phyloP scores from a whole-genome alignment of 1,140 invertebrate genomes.

The Aphelenchoides fujianensis region DNA sequence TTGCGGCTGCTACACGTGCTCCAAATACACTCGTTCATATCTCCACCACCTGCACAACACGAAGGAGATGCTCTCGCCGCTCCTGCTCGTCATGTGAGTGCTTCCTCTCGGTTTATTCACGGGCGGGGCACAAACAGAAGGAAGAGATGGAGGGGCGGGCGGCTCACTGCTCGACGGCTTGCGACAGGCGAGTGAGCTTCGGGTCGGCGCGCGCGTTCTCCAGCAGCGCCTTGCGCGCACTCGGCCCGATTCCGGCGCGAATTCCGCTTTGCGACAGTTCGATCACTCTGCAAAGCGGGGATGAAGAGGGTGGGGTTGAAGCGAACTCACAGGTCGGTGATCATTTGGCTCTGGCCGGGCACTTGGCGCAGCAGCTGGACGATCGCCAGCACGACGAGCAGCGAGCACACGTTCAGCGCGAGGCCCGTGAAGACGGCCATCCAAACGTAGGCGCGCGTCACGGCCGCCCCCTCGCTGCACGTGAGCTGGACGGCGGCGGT shows the following conservation, averaged over 20 bases:
- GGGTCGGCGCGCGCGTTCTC: slow-evolving; percentile 4
- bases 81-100: slow-evolving; percentile 76
- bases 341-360: background rate
- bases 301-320: background rate
- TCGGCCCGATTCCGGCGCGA: background rate
- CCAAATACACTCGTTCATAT: slow-evolving; percentile 77
- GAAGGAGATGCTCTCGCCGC: slow-evolving; percentile 72
- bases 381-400: slow-evolving; percentile 4
- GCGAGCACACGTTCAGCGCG: slow-evolving; percentile 8
- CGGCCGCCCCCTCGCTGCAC: background rate
- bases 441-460: background rate
- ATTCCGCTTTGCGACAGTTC: background rate
- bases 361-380: background rate
- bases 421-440: background rate
- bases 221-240: slow-evolving; percentile 5
- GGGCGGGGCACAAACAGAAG: no score
- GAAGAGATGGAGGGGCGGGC: no score
- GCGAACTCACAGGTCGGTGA: slow-evolving; percentile 10
- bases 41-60: slow-evolving; percentile 77
- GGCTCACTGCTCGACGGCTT: background rate
- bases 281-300: slow-evolving; percentile 8
- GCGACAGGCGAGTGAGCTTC: background rate
- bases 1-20: slow-evolving; percentile 69
- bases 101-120: no score
- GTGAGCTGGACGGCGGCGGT: background rate